These are phyloP conservation scores for Ormyrus labotus DNA, from an alignment of 2,888 invertebrate genomes.

Conservation along the genomic window DNA sequence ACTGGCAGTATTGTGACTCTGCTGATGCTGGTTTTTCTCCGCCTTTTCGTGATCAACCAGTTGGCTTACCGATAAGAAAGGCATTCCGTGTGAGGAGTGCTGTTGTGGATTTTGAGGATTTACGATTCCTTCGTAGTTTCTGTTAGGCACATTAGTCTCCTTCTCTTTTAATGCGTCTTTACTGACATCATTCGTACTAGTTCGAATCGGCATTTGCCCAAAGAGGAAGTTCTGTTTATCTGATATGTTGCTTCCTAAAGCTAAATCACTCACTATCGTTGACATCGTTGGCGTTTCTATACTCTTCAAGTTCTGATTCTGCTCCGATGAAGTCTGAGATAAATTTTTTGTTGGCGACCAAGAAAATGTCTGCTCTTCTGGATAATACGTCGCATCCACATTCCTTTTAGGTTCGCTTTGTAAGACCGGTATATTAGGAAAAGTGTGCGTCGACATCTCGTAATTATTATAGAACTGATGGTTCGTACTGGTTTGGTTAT, in stretches of 20 bases:
- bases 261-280: slow-evolving; percentile 80
- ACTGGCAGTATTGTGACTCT: slow-evolving; percentile 49
- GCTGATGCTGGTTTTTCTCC: slow-evolving; percentile 68
- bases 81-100: slow-evolving; percentile 73
- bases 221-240: slow-evolving; percentile 73
- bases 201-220: slow-evolving; percentile 65
- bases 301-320: slow-evolving; percentile 65
- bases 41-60: slow-evolving; percentile 79
- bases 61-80: slow-evolving; percentile 81
- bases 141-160: slow-evolving; percentile 62
- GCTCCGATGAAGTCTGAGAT: slow-evolving; percentile 71
- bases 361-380: slow-evolving; percentile 77
- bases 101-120: slow-evolving; percentile 72
- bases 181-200: slow-evolving; percentile 58
- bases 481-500: slow-evolving; percentile 69
- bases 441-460: slow-evolving; percentile 69
- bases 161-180: slow-evolving; percentile 70
- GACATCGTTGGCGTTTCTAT: slow-evolving; percentile 78
- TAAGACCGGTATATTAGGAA: slow-evolving; percentile 69
- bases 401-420: slow-evolving; percentile 69
- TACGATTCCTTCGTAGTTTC: slow-evolving; percentile 69
- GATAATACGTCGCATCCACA: slow-evolving; percentile 66
- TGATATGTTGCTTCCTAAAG: slow-evolving; percentile 74
- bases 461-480: slow-evolving; percentile 75
- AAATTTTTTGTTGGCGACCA: slow-evolving; percentile 79